These are phyloP conservation scores for Chlorodrepanis virens DNA, from an alignment of 2,113 vertebrate species.

Conservation along the genomic window DNA sequence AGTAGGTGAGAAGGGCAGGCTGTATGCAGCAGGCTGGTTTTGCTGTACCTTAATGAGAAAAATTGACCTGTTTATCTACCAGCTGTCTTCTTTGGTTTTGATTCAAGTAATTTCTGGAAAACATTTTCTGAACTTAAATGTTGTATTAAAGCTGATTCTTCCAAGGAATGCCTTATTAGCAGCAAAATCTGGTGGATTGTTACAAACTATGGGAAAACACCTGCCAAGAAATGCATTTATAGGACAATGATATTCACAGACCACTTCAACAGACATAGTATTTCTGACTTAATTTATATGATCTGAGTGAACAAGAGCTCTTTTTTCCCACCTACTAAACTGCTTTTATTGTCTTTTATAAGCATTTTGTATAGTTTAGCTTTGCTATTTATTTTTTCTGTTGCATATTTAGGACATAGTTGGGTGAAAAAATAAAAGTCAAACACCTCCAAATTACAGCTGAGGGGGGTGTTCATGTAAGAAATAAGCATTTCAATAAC, in stretches of 20 bases:
- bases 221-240: background rate
- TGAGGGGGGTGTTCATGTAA: background rate
- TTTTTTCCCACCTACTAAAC: background rate
- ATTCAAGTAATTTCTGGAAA: slow-evolving; percentile 40
- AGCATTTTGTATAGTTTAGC: background rate
- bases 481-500: background rate
- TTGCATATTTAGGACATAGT: background rate
- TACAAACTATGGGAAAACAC: background rate
- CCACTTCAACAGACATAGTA: background rate
- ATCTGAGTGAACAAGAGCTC: background rate
- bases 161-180: background rate
- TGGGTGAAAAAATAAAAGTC: background rate
- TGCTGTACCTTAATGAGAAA: slow-evolving; percentile 67
- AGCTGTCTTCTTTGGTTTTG: slow-evolving; percentile 51
- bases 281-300: background rate
- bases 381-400: background rate
- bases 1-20: slow-evolving; percentile 51
- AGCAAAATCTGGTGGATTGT: background rate
- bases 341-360: background rate
- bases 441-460: background rate
- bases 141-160: background rate
- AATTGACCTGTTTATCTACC: slow-evolving; percentile 64
- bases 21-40: background rate
- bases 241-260: background rate
- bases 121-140: background rate